Base-by-base conservation (phyloP, 2,888 invertebrate genomes). In the Ditula angustiorana region DNA sequence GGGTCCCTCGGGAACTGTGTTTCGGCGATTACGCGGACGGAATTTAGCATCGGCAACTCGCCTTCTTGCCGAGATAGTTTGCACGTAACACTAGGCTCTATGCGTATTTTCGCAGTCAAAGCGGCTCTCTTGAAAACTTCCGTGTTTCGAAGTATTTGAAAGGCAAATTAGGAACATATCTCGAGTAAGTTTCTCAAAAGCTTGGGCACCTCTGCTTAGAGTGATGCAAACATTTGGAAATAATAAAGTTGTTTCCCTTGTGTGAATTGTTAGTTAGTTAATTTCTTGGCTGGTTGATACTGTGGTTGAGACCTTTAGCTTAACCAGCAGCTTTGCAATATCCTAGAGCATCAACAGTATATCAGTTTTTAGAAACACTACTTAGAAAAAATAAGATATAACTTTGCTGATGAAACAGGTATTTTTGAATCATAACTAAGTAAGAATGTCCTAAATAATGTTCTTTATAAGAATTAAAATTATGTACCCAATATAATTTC, bases 11-110 rank as follows among this genome's bases (percentile, higher is more conserved):
- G 86, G 91, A 81, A 83, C 81, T 80, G 84, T 91, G 90, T 92
- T 92, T 91, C 82, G 90, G 87, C 91, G 90, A 92, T 92, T 92
- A 92, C 92, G 90, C 88, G 91, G 83, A 81, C 84, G 85, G 90
- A 91, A 92, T 92, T 91, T 87, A 85, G 84, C 81, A 82, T 76
- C 76, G 74, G 71, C 74, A 78, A 89, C 81, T 87, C 84, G 80
- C 79, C 86, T 85, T 86, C 87, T 89, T 86, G 81, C 78, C 74
- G 75, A 81, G 85, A 91, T 91, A 91, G 92, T 92, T 92, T 85
- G 84, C 88, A 88, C 87, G 88, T 87, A 88, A 85, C 85, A 84
- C 85, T 88, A 83, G 87, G 85, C 87, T 86, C 86, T 88, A 84
- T 84, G 82, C 81, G 85, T 82, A 83, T 89, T 86, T 88, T 86